phyloP scores from a whole-genome alignment of 1,140 invertebrate genomes.

The Reticulitermes speratus region DNA sequence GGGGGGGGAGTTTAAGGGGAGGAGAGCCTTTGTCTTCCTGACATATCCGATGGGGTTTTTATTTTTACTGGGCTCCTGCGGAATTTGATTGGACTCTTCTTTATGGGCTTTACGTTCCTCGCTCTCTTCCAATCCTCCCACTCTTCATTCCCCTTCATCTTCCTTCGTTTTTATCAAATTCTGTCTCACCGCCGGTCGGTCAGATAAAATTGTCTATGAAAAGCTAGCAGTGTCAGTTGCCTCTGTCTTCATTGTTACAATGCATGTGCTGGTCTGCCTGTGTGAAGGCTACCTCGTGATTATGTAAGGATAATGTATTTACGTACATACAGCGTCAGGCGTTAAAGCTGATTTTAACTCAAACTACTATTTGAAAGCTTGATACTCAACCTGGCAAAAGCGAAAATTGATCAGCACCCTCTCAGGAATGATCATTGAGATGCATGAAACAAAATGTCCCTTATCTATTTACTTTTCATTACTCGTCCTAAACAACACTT shows the following conservation, averaged over 20 bases:
- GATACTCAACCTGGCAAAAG: no score
- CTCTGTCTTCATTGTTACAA: background rate
- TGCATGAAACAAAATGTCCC: no score
- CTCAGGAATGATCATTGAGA: no score
- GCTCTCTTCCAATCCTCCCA: background rate
- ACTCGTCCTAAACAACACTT: no score
- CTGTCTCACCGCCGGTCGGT: background rate
- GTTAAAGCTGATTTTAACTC: no score
- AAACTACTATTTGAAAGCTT: no score
- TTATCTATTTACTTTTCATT: no score
- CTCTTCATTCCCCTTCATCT: no score
- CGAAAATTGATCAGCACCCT: no score
- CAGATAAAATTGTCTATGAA: background rate
- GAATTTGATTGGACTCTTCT: constrained; percentile 14
- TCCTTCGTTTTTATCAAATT: no score
- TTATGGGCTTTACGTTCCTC: background rate
- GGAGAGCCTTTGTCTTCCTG: background rate
- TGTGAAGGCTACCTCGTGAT: background rate
- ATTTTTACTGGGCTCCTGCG: background rate
- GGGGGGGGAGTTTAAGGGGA: background rate
- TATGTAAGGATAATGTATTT: background rate
- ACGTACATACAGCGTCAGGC: background rate
- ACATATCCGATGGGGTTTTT: background rate
- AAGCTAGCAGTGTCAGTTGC: background rate
- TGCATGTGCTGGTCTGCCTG: background rate